Base-by-base conservation (phyloP, 2,888 invertebrate species). In the Hipparchia sbordonii region DNA sequence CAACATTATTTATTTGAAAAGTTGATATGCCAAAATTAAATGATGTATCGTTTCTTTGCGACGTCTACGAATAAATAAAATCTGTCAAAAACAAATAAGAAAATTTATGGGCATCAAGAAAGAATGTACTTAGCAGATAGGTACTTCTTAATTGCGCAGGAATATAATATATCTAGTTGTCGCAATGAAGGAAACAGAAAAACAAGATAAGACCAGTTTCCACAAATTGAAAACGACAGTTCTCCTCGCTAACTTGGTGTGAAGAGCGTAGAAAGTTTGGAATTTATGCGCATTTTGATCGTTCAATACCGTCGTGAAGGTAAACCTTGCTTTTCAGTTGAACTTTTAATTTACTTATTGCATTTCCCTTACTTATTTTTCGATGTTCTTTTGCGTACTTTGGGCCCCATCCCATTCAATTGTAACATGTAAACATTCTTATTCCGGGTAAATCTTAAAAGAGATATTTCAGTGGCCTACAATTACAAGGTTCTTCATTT, bases 161-260 rank as follows among this genome's bases (percentile, higher is more conserved):
- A 7, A 10, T 12, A 12, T 54, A 54, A 2, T 23, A 23, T 23
- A 23, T 39, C 39, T 39, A 66, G 12, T 54, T 54, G 52, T 6
- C 9, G 6, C 23, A 51, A 59, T 52, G 46, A 66, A 61, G 67
- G 57, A 69, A 59, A 13, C 1, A 33, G 9, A 59, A 6, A 71
- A 62, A 73, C 57, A 68, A 45, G 54, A 74, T 59, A 65, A 62
- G 60, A 52, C 87, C 5, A 48, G 51, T 6, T 85, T 86, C 86
- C 87, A 88, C 87, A 89, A 87, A 83, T 89, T 89, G 89, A 88
- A 89, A 89, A 89, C 86, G 86, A 85, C 87, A 86, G 82, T 90
- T 89, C 82, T 79, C 81, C 83, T 83, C 83, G 81, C 78, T 79
- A 79, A 54, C 60, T 75, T 81, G 79, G 80, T 79, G 79, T 2